Evolutionary conservation across 1,140 invertebrate genomes (phyloP), one percentile per base, ranked within the genome.

Genomic region (Drosophila virilis): DNA sequence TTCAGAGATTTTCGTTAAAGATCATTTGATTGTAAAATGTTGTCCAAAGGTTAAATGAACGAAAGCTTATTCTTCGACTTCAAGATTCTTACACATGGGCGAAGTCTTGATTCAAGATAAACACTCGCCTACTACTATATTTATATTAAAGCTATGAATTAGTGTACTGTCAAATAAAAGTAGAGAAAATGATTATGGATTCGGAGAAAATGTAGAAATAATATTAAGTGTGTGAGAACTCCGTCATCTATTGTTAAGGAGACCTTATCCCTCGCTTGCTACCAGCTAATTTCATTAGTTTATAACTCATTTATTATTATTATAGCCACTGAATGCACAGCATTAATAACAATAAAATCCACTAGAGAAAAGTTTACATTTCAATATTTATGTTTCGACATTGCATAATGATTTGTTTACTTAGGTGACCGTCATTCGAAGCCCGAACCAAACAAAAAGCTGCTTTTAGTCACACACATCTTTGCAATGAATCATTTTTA

Each of bases 281-380:
- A 28, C 6, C 22, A 52, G 40, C 51, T 42, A 60, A 59, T 61
- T 84, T 71, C 71, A 78, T 82, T 75, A 68, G 57, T 67, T 67
- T 65, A 55, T 74, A 68, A 80, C 67, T 61, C 77, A 57, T 65
- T 73, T 69, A 68, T 69, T 66, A 61, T 66, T 72, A 84, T 60
- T 73, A 83, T 43, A 4, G 17, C 9, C 58, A 58, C 52, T 33
- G 17, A 17, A 17, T 64, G 43, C 22, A 38, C 28, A 60, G 66
- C 54, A 28, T 28, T 4, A 28, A 28, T 28, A 0, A 28, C 22
- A 28, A 28, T 28, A 28, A 28, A 22, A 22, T 22, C 2, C 22
- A 22, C 2, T 22, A 22, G 3, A 28, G 22, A 28, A 28, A 28
- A 28, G 22, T 28, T 28, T 28, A 5, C 22, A 3, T 28, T 28